Percentiles rank a stretch among this genome's conserved stretches.
These are phyloP conservation scores for Scytalopus superciliaris DNA, from an alignment of 2,113 vertebrate genomes.

Conservation along the genomic window DNA sequence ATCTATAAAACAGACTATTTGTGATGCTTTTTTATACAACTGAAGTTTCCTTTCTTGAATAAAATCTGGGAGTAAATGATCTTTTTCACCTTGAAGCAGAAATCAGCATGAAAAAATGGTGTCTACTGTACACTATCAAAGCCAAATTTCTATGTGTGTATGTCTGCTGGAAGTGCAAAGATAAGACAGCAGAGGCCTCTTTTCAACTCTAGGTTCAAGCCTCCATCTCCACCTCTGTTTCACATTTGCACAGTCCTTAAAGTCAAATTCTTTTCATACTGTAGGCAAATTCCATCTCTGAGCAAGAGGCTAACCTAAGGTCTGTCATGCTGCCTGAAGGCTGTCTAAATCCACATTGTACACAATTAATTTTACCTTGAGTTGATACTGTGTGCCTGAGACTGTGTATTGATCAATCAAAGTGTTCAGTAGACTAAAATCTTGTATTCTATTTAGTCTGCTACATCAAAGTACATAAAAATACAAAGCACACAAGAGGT, in stretches of 20 bases:
- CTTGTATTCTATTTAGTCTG: not conserved
- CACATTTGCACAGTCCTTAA: not conserved
- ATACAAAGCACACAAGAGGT: not conserved
- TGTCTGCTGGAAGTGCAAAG: not conserved
- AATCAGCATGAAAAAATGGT: not conserved
- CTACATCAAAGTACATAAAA: not conserved
- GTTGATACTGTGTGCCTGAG: not conserved
- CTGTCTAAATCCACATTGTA: not conserved
- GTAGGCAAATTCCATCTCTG: not conserved
- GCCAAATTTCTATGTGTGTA: not conserved
- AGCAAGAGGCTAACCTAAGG: not conserved
- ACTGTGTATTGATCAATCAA: not conserved
- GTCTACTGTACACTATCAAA: not conserved
- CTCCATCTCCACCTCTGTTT: not conserved
- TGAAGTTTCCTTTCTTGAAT: not conserved
- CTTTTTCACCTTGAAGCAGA: conserved; percentile 13
- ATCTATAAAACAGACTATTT: conserved; percentile 41
- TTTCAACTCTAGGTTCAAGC: not conserved
- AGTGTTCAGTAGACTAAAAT: not conserved
- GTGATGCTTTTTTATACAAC: not conserved
- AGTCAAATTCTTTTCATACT: not conserved
- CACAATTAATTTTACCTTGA: not conserved
- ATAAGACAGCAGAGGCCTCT: not conserved
- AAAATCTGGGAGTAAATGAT: not conserved
- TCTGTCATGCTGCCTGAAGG: not conserved